Evolutionary conservation across 2,113 vertebrate genomes (phyloP), one percentile per base, ranked within the genome.

Genomic region (Chaetops frenatus): DNA sequence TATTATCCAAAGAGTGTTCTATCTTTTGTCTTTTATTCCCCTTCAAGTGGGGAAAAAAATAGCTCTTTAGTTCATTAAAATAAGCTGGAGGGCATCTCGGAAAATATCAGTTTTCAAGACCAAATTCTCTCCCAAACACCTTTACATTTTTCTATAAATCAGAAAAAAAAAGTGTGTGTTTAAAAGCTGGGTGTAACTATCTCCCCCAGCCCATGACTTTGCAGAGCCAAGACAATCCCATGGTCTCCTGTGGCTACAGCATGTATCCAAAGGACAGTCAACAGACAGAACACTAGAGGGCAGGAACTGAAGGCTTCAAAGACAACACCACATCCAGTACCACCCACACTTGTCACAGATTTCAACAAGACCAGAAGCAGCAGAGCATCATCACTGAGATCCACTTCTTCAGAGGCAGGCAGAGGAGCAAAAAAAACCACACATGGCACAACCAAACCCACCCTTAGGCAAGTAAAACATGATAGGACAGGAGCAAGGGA

Each of bases 181-280:
- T 80, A 77, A 90, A 79, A 80, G 36, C 36, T 38, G 9, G 2
- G 7, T 31, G 7, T 64, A 72, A 28, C 28, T 51, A 60, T 15
- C 15, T 29, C 10, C 27, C 35, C 19, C 14, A 44, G 9, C 9
- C 6, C 36, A 56, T 2, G 4, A 65, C 45, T 64, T 53, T 7
- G 1, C 28, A 80, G 38, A 95, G 44, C 31, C 20, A 72, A 60
- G 28, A 44, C 58, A 85, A 66, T n/a, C 23, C 20, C 7, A 0
- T 12, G 11, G 48, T 51, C 40, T 90, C 51, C 25, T 23, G 51
- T 80, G 40, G 24, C n/a, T 76, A 48, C 2, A 6, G 29, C 9
- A 25, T 1, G 0, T 24, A 79, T 10, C 36, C 8, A 0, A 57
- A 80, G 45, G 27, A 60, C 1, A 2, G 69, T 19, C 23, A 81